Evolutionary conservation across 2,113 vertebrate genomes (phyloP).

Genomic region (Sphaerodactylus townsendi): DNA sequence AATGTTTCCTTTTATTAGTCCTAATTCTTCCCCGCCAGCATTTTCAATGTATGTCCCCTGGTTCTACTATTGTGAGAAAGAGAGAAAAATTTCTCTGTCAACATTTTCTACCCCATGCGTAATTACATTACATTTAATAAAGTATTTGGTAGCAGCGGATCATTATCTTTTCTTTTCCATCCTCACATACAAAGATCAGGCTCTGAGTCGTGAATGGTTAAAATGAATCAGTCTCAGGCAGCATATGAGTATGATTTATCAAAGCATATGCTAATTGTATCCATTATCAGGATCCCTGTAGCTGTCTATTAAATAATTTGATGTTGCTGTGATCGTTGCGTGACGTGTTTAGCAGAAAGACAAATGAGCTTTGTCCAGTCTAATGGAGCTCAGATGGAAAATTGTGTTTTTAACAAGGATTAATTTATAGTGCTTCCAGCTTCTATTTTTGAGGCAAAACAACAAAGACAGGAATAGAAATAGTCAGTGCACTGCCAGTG

Average conservation of each 20-base stretch:
- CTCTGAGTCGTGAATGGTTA: constrained; percentile 12
- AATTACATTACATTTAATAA: background rate
- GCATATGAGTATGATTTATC: constrained; percentile 4
- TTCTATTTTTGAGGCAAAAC: constrained; percentile 22
- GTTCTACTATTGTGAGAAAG: no score
- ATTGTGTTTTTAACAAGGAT: background rate
- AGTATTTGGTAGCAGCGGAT: background rate
- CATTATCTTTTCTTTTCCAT: constrained; percentile 9
- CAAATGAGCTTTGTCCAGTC: constrained; percentile 5
- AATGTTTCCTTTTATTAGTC: no score
- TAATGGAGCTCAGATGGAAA: constrained; percentile 6
- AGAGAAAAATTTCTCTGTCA: no score
- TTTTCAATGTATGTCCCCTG: no score
- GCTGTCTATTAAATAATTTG: constrained; percentile 18
- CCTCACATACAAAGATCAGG: constrained; percentile 7
- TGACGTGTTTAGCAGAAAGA: background rate
- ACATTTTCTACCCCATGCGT: no score
- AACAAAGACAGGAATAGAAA: background rate
- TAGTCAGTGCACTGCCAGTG: background rate
- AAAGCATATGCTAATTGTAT: constrained; percentile 5
- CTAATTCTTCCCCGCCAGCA: no score
- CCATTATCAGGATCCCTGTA: constrained; percentile 4
- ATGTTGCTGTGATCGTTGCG: background rate
- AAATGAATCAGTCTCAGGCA: constrained; percentile 3
- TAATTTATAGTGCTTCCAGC: background rate